Conservation (phyloP, 2,888 invertebrate species). For the Muscina levida region DNA sequence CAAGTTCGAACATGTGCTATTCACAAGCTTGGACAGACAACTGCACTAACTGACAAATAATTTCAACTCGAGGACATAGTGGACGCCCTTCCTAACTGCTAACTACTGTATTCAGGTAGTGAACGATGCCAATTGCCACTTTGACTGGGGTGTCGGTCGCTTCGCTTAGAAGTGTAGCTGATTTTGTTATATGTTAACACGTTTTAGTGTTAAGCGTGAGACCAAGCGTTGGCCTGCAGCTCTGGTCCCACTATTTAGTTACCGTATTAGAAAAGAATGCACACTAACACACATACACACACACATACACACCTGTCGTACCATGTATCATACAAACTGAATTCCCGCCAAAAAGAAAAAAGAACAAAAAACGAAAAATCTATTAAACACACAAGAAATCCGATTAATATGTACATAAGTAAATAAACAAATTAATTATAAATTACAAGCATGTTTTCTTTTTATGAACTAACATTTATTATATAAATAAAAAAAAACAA, state of each 20-base stretch:
- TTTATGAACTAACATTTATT: conserved; percentile 5
- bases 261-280: too few species aligned
- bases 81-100: too few species aligned
- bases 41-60: too few species aligned
- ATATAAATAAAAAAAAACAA: background rate
- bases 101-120: too few species aligned
- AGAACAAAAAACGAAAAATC: background rate
- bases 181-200: conserved; percentile 57
- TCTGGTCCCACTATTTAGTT: background rate
- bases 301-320: conserved; percentile 9
- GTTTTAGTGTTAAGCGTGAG: conserved; percentile 59
- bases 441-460: conserved; percentile 11
- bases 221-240: background rate
- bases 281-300: background rate
- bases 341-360: conserved; percentile 63
- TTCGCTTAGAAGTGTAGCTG: too few species aligned
- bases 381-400: conserved; percentile 2
- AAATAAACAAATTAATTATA: conserved; percentile 19
- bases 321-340: conserved; percentile 52
- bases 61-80: too few species aligned
- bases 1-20: too few species aligned
- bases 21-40: too few species aligned
- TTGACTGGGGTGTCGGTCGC: too few species aligned
- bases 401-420: conserved; percentile 47
- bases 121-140: too few species aligned